These are phyloP conservation scores for Panurus biarmicus DNA, from an alignment of 2,113 vertebrate genomes.

Conservation along the genomic window DNA sequence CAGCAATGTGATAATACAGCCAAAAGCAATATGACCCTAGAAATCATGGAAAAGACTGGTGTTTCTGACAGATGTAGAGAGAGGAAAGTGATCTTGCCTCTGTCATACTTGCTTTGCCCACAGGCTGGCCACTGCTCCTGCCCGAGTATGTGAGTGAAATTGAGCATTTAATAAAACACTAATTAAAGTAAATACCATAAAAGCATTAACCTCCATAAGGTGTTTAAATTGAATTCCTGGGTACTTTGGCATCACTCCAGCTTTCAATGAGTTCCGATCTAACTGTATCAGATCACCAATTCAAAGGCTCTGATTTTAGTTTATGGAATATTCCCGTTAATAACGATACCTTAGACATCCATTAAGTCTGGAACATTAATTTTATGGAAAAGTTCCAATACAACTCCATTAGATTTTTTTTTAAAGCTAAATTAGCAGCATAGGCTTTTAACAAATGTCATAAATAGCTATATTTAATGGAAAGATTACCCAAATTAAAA, in stretches of 20 bases:
- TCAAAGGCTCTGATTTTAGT: conserved; percentile 69
- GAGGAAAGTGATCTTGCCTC: background rate
- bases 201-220: conserved; percentile 74
- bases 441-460: conserved; percentile 79
- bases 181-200: conserved; percentile 70
- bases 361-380: conserved; percentile 79
- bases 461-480: conserved; percentile 75
- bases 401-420: conserved; percentile 73
- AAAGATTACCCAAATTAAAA: conserved; percentile 73
- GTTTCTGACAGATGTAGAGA: background rate
- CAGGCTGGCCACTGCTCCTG: background rate
- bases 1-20: background rate
- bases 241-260: conserved; percentile 73
- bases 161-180: conserved; percentile 66
- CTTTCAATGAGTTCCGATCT: conserved; percentile 70
- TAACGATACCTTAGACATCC: conserved; percentile 78
- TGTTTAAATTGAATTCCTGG: conserved; percentile 77
- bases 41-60: background rate
- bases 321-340: conserved; percentile 75
- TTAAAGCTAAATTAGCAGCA: conserved; percentile 73
- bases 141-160: conserved; percentile 36
- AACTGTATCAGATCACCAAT: conserved; percentile 73
- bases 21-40: background rate
- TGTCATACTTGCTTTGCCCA: background rate
- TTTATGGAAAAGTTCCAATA: conserved; percentile 79